phyloP scores from a whole-genome alignment of 2,113 vertebrate genomes.

The Uria aalge region DNA sequence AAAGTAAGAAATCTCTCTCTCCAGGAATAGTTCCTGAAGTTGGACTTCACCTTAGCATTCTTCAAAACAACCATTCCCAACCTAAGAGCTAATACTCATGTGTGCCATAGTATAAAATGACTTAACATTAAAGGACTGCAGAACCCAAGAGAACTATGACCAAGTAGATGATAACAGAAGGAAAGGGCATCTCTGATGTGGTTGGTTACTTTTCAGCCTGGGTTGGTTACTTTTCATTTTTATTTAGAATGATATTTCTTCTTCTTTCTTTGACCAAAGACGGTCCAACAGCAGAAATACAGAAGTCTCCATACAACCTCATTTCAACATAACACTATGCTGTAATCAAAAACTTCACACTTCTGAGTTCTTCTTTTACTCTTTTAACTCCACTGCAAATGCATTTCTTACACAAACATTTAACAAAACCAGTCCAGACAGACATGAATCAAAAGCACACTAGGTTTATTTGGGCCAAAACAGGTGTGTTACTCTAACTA shows the following conservation, averaged over 20 bases:
- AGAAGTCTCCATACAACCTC: not conserved
- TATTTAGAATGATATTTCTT: not conserved
- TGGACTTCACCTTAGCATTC: not conserved
- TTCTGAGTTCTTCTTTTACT: not conserved
- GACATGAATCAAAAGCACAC: not conserved
- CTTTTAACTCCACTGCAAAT: not conserved
- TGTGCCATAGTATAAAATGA: not conserved
- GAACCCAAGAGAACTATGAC: not conserved
- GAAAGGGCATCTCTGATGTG: not conserved
- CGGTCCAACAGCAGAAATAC: not conserved
- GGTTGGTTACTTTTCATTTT: not conserved
- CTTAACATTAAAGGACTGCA: not conserved
- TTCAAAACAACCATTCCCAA: not conserved
- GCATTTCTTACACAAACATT: not conserved
- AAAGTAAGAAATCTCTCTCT: not conserved
- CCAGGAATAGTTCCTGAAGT: not conserved
- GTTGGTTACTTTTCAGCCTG: not conserved
- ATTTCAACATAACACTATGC: not conserved
- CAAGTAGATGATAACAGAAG: not conserved
- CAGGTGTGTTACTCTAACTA: constrained; percentile 32
- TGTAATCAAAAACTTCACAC: not conserved
- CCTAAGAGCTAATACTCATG: not conserved
- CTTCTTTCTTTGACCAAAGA: not conserved
- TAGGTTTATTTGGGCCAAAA: not conserved
- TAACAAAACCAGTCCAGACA: not conserved